Evolutionary conservation across 30 jellyfish, hydroid and myxozoan species (phyloP), one percentile per base, ranked within the genome.

Genomic region (Turritopsis rubra): DNA sequence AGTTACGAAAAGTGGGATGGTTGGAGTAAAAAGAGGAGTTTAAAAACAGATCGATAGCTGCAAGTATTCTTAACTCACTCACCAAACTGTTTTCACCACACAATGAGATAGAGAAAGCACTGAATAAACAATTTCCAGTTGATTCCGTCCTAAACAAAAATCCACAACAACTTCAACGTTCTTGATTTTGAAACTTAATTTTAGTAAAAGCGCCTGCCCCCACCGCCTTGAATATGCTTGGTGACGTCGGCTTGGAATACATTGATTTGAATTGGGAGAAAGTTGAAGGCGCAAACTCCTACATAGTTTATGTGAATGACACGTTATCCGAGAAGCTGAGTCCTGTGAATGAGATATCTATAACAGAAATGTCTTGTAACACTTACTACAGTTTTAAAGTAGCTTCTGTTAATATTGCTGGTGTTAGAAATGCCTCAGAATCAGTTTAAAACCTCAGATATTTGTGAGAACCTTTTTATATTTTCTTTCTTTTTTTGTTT

Each of bases 401-500:
- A 9, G 87, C 91, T 1, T 85, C 95, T 20, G 86, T 73, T 13
- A 91, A 91, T 84, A 41, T 29, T 23, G 98, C 98, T 8, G 98
- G 98, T 7, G 66, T 53, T 65, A 96, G 98, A 29, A 23, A 41
- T 65, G 75, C 88, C 9, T 66, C 85, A 16, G 65, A 66, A 18
- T 52, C 88, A 60, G 73, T 65, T 82, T 23, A 65, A 30, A 41
- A 82, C 88, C 18, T 82, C 88, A 65, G 75, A 68, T 19, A 82
- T 82, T 3, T 65, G 88, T 82, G 88, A 82, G 88, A 26, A 26
- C 53, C 22, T 52, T 74, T 20, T 9, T 41, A 3, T 41, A 13
- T 41, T 41, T 41, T 41, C 60, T 13, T 41, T 41, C 60, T 41
- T 41, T 41, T 41, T 41, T 41, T 41, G 5, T 5, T 41, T 41